Base-by-base conservation (phyloP, 2,888 invertebrate species). In the Cremastinae sp. region DNA sequence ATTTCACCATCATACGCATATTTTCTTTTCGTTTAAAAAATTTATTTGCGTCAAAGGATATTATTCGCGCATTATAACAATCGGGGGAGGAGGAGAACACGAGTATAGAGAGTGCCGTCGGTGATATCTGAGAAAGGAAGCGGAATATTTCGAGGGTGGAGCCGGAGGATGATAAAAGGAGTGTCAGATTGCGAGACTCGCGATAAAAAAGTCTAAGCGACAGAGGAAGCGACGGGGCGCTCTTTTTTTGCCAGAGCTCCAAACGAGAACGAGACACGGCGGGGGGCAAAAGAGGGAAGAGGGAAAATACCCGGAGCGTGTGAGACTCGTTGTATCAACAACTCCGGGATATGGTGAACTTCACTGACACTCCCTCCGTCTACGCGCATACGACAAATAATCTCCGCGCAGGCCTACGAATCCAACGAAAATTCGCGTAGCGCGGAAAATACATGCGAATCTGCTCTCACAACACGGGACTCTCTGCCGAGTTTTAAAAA, bases 281-380 rank as follows among this genome's bases (percentile, higher is more conserved):
- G 28, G n/a, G n/a, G n/a, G n/a, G n/a, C n/a, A 22, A 56, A 70
- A 10, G 69, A 34, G 75, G 61, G 69, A 75, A 73, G 74, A 73
- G 71, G 77, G 77, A 76, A 79, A 78, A 79, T 80, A 72, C 75
- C 71, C 5, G 28, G 28, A 61, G 71, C 56, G 14, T 9, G 47
- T 65, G 43, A 38, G 53, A 59, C 53, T 66, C 54, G 64, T 16
- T 28, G 62, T 65, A 65, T 70, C 59, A 70, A 62, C 69, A 64
- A 38, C 59, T 59, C 69, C 65, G 59, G 51, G 22, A 34, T n/a
- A n/a, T 49, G 14, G 51, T 28, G 51, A 49, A 28, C 28, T 28
- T 28, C 28, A 28, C 28, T 28, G 28, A 28, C 28, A 5, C 28
- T 28, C 28, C 28, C 28, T 28, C 5, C n/a, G 5, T 28, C 41